Percentiles rank a stretch among this genome's conserved stretches.
Evolutionary conservation across 2,113 vertebrate species (phyloP).

Genomic region (Argyrosomus japonicus): DNA sequence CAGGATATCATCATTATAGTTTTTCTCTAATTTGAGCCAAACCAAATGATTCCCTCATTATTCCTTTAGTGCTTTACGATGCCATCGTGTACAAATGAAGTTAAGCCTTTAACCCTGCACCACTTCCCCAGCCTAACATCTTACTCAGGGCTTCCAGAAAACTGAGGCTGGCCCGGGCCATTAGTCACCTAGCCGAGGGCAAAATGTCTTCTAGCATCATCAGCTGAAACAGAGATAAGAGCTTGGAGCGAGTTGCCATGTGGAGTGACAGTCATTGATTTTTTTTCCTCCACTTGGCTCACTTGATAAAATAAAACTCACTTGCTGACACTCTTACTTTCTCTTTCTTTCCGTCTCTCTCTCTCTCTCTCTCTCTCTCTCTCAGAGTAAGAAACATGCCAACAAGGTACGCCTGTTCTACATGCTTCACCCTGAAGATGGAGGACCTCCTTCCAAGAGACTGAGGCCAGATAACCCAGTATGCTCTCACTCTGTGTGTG

Average conservation of each 20-base stretch:
- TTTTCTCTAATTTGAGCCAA: background rate
- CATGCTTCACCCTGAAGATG: conserved; percentile 88
- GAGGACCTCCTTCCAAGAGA: conserved; percentile 88
- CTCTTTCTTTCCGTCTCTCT: background rate
- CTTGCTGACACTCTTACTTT: conserved; percentile 23
- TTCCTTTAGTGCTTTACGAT: background rate
- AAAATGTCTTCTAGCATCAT: conserved; percentile 54
- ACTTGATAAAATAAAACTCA: conserved; percentile 35
- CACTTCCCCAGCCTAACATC: conserved; percentile 5
- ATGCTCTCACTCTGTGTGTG: conserved; percentile 49
- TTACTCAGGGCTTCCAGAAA: conserved; percentile 39
- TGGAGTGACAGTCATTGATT: conserved; percentile 57
- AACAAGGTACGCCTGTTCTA: conserved; percentile 88
- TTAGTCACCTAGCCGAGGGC: conserved; percentile 47
- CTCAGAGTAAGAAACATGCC: conserved; percentile 86
- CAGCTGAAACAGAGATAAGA: conserved; percentile 62
- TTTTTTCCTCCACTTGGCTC: conserved; percentile 26
- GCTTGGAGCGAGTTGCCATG: conserved; percentile 26
- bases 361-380: conserved; percentile 32
- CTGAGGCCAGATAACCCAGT: conserved; percentile 88
- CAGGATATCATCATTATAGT: background rate
- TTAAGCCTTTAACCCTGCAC: background rate
- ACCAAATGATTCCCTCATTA: background rate
- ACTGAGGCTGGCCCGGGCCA: conserved; percentile 19
- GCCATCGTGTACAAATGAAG: conserved; percentile 4